These are phyloP conservation scores for Sphecodes monilicornis DNA, from an alignment of 2,888 invertebrate species.

Conservation along the genomic window DNA sequence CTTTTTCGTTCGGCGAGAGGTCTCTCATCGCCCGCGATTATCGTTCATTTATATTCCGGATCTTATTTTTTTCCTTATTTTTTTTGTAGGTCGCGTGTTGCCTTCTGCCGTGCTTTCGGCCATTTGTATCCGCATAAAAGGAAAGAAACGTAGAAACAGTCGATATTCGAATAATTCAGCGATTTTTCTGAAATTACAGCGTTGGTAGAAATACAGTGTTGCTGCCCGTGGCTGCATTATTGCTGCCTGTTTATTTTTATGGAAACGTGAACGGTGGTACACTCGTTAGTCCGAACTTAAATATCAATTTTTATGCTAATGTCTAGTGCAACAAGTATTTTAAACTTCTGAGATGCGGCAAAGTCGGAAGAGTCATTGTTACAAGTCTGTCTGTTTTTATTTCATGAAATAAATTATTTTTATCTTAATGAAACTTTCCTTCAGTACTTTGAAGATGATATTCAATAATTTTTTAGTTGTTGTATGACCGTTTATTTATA, in stretches of 20 bases:
- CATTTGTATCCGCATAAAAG: not conserved
- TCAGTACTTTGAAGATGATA: too few species aligned
- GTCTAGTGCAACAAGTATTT: not conserved
- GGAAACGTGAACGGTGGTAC: not conserved
- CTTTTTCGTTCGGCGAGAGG: not conserved
- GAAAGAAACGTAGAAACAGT: not conserved
- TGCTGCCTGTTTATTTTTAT: not conserved
- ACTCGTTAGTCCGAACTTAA: not conserved
- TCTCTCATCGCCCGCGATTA: not conserved
- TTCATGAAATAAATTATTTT: too few species aligned
- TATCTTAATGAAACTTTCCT: too few species aligned
- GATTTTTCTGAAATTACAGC: not conserved
- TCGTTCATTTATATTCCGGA: slow-evolving; percentile 5
- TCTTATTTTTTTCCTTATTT: not conserved
- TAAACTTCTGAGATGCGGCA: too few species aligned
- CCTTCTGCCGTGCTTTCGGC: not conserved
- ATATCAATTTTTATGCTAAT: not conserved
- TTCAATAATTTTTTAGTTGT: too few species aligned
- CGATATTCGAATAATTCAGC: not conserved
- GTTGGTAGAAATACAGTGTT: not conserved
- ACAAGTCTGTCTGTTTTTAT: too few species aligned
- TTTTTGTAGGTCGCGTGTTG: not conserved
- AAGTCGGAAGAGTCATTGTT: not conserved
- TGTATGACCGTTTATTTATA: too few species aligned
- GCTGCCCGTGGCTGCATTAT: not conserved